Percentiles rank a stretch among this genome's conserved stretches.
Evolutionary conservation across 2,113 vertebrate species (phyloP).

Genomic region (Drymodes brunneopygia): DNA sequence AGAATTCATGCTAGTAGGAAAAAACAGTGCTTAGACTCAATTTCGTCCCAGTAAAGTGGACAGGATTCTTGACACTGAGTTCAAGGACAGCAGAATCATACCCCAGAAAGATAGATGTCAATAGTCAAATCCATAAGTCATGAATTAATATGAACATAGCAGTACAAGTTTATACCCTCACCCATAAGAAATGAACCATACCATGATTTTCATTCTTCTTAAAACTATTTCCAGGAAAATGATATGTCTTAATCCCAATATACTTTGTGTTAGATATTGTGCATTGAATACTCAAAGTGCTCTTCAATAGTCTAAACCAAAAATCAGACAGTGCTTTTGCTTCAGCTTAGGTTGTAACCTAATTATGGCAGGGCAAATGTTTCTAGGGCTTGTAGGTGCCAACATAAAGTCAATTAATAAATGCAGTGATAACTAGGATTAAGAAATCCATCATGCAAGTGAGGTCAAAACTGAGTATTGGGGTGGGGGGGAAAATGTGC

Average conservation of each 20-base stretch:
- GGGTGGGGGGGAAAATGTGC: fast-evolving
- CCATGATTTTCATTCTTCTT: neutral
- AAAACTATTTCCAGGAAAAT: neutral
- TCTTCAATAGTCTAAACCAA: neutral
- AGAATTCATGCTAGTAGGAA: neutral
- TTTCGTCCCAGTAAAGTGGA: neutral
- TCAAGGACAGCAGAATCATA: neutral
- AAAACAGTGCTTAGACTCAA: neutral
- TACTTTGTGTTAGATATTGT: neutral
- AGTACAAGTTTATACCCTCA: neutral
- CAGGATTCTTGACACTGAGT: neutral
- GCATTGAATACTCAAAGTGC: neutral
- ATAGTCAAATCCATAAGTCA: neutral
- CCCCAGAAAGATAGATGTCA: neutral
- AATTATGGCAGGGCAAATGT: neutral
- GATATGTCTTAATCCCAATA: neutral
- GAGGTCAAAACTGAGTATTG: neutral
- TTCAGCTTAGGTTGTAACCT: neutral
- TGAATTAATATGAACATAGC: neutral
- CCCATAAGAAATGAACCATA: neutral
- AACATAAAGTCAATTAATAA: neutral
- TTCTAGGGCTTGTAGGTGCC: neutral
- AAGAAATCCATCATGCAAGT: neutral
- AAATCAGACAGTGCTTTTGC: neutral
- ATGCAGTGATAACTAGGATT: neutral